phyloP scores from a whole-genome alignment of 2,888 invertebrate genomes.

The Pammene aurita region DNA sequence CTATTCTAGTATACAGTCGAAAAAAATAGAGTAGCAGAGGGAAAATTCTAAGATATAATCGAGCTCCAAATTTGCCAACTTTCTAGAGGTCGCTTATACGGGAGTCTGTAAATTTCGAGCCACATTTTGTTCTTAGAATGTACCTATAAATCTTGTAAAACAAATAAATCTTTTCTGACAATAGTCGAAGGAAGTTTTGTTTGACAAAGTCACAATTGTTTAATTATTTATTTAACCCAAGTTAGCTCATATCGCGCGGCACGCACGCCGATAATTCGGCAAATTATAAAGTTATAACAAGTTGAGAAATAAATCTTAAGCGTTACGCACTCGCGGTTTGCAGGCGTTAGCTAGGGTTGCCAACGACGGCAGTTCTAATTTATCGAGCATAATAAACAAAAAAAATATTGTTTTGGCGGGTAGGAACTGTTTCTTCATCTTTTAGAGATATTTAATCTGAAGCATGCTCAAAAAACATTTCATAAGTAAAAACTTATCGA shows the following conservation, averaged over 20 bases:
- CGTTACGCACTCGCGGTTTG: constrained; percentile 60
- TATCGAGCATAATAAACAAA: not conserved
- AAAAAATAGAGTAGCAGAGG: too few species aligned
- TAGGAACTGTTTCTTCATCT: too few species aligned
- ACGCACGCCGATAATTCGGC: constrained; percentile 55
- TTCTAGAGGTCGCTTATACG: too few species aligned
- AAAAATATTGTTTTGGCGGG: too few species aligned
- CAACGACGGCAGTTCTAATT: constrained; percentile 42
- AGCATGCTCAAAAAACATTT: too few species aligned
- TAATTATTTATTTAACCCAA: constrained; percentile 35
- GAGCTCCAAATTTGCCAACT: too few species aligned
- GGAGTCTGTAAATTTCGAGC: too few species aligned
- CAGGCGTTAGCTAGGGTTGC: constrained; percentile 57
- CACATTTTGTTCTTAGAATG: too few species aligned
- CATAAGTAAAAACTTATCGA: too few species aligned
- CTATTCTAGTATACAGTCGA: not conserved
- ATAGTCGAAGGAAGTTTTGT: not conserved
- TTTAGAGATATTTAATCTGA: too few species aligned
- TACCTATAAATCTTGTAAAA: too few species aligned
- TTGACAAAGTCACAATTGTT: constrained; percentile 7
- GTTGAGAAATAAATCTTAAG: constrained; percentile 75
- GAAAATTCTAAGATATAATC: too few species aligned
- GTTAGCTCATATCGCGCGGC: constrained; percentile 25
- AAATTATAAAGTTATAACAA: constrained; percentile 80
- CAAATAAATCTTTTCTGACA: not conserved